Base-by-base conservation (phyloP, 2,113 vertebrate species). In the Brachyhypopomus gauderio region DNA sequence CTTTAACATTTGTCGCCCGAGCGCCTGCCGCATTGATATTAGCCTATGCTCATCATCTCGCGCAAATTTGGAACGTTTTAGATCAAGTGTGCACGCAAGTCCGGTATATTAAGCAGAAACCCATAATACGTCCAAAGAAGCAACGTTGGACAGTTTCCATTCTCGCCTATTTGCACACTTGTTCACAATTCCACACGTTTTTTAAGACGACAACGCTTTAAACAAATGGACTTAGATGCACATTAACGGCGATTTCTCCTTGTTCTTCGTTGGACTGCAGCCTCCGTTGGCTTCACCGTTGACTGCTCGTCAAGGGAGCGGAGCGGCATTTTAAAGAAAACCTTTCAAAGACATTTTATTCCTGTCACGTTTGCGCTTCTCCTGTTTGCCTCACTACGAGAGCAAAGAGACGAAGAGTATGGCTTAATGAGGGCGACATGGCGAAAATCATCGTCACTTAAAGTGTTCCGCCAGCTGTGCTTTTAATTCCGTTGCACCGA, bases 321-420 rank as follows among this genome's bases (percentile, higher is more conserved):
- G 95, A 94, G 95, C 95, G 94, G 96, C 95, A 95, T 97, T 93
- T 95, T 94, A 95, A 96, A 89, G 95, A 94, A 92, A 92, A 91
- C 90, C 94, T 92, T 93, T 95, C 88, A 90, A 89, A 92, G 88
- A 92, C 94, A 94, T 94, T 97, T 93, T 95, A 97, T 96, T 98
- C 96, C 91, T 91, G 89, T 95, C 96, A 97, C 97, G 96, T 96
- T 92, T 87, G 87, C 74, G 73, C 70, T 88, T 87, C 85, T 83
- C 86, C 85, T 98, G 90, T 92, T 93, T 87, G 88, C 93, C 93
- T 94, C 89, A 94, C 93, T 89, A 92, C 92, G 93, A 14, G 92
- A 85, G 89, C 63, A 52, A 52, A 52, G 45, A 67, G 79, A 75
- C 70, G 80, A 67, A 56, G 30, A 78, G 62, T 19, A 90, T 87